Evolutionary conservation across 2,888 invertebrate species (phyloP).

Genomic region (Agrochola lychnidis): DNA sequence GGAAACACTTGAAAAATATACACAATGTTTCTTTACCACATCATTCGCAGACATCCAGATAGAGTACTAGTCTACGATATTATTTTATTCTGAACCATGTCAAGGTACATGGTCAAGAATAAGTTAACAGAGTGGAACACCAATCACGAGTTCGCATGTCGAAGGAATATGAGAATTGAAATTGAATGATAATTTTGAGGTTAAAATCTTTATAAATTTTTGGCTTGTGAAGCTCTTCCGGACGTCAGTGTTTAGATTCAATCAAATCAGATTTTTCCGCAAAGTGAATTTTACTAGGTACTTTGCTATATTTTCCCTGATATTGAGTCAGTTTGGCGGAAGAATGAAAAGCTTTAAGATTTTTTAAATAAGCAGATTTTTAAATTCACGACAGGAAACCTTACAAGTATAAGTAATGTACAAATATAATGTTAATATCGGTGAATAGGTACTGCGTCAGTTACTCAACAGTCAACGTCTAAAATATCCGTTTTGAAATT

Average conservation of each 20-base stretch:
- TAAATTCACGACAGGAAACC: background rate
- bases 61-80: constrained; percentile 29
- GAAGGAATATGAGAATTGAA: constrained; percentile 37
- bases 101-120: constrained; percentile 71
- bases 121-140: constrained; percentile 65
- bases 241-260: constrained; percentile 20
- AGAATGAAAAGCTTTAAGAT: constrained; percentile 36
- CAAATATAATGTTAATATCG: background rate
- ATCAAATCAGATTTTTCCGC: constrained; percentile 10
- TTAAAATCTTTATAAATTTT: constrained; percentile 21
- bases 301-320: constrained; percentile 20
- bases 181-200: constrained; percentile 15
- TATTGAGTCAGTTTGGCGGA: constrained; percentile 20
- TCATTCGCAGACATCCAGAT: constrained; percentile 61
- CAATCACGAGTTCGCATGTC: constrained; percentile 38
- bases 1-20: constrained; percentile 74
- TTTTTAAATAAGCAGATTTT: background rate
- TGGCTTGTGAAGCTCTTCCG: background rate
- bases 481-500: constrained; percentile 26
- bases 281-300: constrained; percentile 22
- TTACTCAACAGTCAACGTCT: constrained; percentile 10
- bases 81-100: constrained; percentile 59
- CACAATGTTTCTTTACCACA: constrained; percentile 68
- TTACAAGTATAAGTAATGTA: constrained; percentile 1
- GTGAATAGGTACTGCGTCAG: constrained; percentile 11